Conservation (phyloP, 1,140 invertebrate species). For the Belonocnema kinseyi region DNA sequence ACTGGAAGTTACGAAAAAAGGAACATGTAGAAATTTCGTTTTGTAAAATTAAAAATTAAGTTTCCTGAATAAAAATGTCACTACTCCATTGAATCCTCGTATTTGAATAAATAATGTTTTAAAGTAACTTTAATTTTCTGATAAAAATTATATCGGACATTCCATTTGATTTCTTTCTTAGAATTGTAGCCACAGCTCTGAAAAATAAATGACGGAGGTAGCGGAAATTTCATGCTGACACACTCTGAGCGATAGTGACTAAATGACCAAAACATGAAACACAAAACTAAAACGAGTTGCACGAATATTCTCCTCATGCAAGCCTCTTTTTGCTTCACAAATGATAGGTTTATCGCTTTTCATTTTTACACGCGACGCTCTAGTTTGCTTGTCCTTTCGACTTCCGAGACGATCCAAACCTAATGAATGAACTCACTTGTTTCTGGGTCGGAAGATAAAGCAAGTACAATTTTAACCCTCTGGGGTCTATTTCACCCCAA, state of each 20-base stretch:
- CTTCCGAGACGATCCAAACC: slow-evolving; percentile 25
- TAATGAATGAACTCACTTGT: slow-evolving; percentile 35
- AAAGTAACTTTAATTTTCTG: too few relatives aligned
- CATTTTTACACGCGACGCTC: slow-evolving; percentile 41
- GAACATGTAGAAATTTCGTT: too few relatives aligned
- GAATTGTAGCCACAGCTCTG: not conserved
- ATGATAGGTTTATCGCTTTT: slow-evolving; percentile 38
- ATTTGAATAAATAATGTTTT: too few relatives aligned
- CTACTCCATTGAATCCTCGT: too few relatives aligned
- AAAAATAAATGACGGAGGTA: slow-evolving; percentile 13
- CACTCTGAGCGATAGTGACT: slow-evolving; percentile 17
- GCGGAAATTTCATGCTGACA: slow-evolving; percentile 28
- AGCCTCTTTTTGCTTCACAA: slow-evolving; percentile 20
- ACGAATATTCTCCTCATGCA: slow-evolving; percentile 1
- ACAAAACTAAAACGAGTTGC: slow-evolving; percentile 16
- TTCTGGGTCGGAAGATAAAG: slow-evolving; percentile 8
- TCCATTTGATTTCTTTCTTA: not conserved
- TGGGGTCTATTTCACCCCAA: not conserved
- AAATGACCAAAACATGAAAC: slow-evolving; percentile 28
- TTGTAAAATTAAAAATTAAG: too few relatives aligned
- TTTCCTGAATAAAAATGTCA: too few relatives aligned
- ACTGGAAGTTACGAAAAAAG: too few relatives aligned
- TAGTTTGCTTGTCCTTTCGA: slow-evolving; percentile 36
- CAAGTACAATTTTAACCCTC: slow-evolving; percentile 9
- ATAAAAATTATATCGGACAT: not conserved